Evolutionary conservation across 2,113 vertebrate genomes (phyloP), one percentile per base, ranked within the genome.

Genomic region (Campylomormyrus tamandua): DNA sequence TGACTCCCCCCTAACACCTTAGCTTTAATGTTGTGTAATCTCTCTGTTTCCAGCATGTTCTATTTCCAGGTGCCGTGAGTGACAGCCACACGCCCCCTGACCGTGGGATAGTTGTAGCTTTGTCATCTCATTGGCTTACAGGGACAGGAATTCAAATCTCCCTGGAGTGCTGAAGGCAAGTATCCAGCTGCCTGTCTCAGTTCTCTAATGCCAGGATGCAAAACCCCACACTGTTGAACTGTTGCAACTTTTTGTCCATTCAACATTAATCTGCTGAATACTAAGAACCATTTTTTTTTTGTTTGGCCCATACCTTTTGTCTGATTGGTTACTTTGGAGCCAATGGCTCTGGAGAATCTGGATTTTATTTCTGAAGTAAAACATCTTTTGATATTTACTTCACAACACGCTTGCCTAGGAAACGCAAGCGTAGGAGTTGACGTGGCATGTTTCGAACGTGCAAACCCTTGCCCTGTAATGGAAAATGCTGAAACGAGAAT

Each of bases 21-120:
- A 49, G 89, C 77, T 89, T 91, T 91, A 89, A 89, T 89, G 84
- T 87, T 89, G 83, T 56, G 89, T 89, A 89, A 91, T 91, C 90
- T 89, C 88, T 27, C 42, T 62, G 85, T 87, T 80, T 89, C 88
- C 90, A 91, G 90, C 83, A 15, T 87, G 56, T 85, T 86, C 58
- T 87, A 89, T 91, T 89, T 87, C 9, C 53, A 91, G 49, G 39
- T 58, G 15, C 35, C 52, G 0, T 56, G 88, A 87, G 56, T 89
- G 88, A 87, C 80, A 84, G 58, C 6, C 49, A 58, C 80, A 49
- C 83, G n/a, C 83, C 49, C 85, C 27, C 85, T 77, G 83, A 24
- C 49, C 21, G 24, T 35, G 42, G 88, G 83, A 56, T 45, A 56
- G 10, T 46, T 46, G 53, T 62, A 66, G 83, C 66, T 39, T 35